Evolutionary conservation across 2,113 vertebrate species (phyloP), one percentile per base, ranked within the genome.

Genomic region (Oreochromis aureus): DNA sequence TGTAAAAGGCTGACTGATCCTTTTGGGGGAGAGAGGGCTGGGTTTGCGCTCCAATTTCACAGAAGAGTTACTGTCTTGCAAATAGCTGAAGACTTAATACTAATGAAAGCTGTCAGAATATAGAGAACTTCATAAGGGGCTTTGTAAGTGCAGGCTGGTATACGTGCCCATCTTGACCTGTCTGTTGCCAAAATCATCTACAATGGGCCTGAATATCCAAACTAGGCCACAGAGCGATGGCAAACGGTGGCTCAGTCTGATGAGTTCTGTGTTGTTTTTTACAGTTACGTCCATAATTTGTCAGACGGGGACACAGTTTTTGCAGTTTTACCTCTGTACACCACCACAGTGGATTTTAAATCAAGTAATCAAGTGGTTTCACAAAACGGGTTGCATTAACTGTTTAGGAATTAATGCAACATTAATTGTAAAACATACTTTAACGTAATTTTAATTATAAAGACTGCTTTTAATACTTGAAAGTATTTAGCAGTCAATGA

Each of bases 341-440:
- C 15, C 22, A 27, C 41, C 69, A 48, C 41, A 73, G 69, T 1
- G 22, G 22, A 27, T 30, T 73, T 48, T 73, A 46, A 73, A 27
- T 46, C 39, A 73, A 73, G 41, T 66, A 66, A 36, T 36, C 22
- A 46, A 73, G 41, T 10, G 39, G 41, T 73, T 46, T 73, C 22
- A 30, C 69, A 48, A 27, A 73, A 46, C 27, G 13, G 22, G 5
- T 30, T 46, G 22, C 41, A 73, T 73, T 27, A 46, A 18, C 13
- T 27, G 8, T 46, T 46, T 73, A 73, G 69, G 69, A 46, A 46
- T 27, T 73, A 46, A 16, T 46, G 30, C 5, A 7, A 46, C 15
- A 46, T 73, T 46, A 73, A 73, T 11, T 73, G 41, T 27, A 73
- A 48, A 73, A 48, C 69, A 66, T 66, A 66, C 34, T 66, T 7